Evolutionary conservation across 1,140 invertebrate species (phyloP).

Genomic region (Scaptomyza graminum): DNA sequence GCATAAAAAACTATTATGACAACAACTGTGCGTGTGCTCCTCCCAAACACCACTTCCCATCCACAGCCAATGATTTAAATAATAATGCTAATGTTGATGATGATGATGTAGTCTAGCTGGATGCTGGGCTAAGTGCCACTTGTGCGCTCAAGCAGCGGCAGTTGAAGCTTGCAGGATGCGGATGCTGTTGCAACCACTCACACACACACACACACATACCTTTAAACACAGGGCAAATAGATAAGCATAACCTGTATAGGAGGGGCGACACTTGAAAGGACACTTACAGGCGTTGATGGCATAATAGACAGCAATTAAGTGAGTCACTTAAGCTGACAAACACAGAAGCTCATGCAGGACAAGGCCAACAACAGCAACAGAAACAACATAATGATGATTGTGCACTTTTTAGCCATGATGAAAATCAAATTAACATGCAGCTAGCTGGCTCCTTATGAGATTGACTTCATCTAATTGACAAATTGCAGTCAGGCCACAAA

Average conservation of each 20-base stretch:
- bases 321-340: slow-evolving; percentile 70
- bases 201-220: slow-evolving; percentile 29
- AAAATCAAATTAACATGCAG: slow-evolving; percentile 10
- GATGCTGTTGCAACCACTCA: slow-evolving; percentile 52
- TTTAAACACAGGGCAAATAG: slow-evolving; percentile 10
- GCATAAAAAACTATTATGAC: slow-evolving; percentile 50
- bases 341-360: slow-evolving; percentile 38
- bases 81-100: slow-evolving; percentile 41
- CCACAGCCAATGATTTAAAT: slow-evolving; percentile 10
- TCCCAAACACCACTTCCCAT: no score
- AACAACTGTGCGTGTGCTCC: slow-evolving; percentile 5
- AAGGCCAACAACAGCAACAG: slow-evolving; percentile 18
- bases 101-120: slow-evolving; percentile 42
- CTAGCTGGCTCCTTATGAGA: slow-evolving; percentile 9
- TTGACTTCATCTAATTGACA: slow-evolving; percentile 26
- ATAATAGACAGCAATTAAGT: slow-evolving; percentile 81
- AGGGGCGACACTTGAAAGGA: slow-evolving; percentile 56
- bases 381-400: slow-evolving; percentile 25
- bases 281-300: slow-evolving; percentile 74
- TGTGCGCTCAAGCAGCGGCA: slow-evolving; percentile 40
- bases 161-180: slow-evolving; percentile 68
- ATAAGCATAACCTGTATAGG: slow-evolving; percentile 45
- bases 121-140: slow-evolving; percentile 56
- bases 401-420: slow-evolving; percentile 43
- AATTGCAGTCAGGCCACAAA: slow-evolving; percentile 13